Conservation (phyloP, 1,140 invertebrate species). For the Cecropterus lyciades region DNA sequence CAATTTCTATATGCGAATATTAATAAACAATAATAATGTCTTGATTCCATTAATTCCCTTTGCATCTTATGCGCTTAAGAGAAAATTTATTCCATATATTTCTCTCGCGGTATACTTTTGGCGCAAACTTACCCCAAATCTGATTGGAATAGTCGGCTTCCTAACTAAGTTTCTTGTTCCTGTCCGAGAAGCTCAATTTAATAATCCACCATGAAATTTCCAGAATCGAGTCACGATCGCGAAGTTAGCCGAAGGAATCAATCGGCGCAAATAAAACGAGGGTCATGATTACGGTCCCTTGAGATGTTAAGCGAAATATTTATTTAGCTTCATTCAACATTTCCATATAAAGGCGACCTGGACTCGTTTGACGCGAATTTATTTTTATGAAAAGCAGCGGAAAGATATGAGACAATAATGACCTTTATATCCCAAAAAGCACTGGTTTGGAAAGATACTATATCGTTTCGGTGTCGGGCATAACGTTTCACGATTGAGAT, state of each 20-base stretch:
- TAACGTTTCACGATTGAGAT: too few relatives aligned
- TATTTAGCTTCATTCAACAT: conserved; percentile 23
- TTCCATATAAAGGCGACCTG: conserved; percentile 31
- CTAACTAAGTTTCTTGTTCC: conserved; percentile 21
- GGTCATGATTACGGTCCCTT: conserved; percentile 28
- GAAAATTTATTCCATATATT: neutral
- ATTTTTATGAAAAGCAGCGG: conserved; percentile 5
- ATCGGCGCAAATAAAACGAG: conserved; percentile 38
- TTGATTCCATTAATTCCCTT: too few relatives aligned
- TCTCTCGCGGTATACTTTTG: neutral
- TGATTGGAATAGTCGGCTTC: conserved; percentile 7
- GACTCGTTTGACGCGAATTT: conserved; percentile 19
- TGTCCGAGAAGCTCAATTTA: conserved; percentile 25
- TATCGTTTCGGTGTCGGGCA: too few relatives aligned
- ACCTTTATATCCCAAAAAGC: too few relatives aligned
- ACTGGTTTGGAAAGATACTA: too few relatives aligned
- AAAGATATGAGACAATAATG: too few relatives aligned
- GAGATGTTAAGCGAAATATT: conserved; percentile 26
- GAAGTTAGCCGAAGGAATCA: conserved; percentile 41
- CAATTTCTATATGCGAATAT: too few relatives aligned
- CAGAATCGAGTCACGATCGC: conserved; percentile 30
- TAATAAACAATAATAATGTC: too few relatives aligned
- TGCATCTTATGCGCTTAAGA: neutral
- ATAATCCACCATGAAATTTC: conserved; percentile 21
- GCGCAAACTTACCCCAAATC: neutral